Conservation (phyloP, 1,140 invertebrate species). For the Mamestra configurata region DNA sequence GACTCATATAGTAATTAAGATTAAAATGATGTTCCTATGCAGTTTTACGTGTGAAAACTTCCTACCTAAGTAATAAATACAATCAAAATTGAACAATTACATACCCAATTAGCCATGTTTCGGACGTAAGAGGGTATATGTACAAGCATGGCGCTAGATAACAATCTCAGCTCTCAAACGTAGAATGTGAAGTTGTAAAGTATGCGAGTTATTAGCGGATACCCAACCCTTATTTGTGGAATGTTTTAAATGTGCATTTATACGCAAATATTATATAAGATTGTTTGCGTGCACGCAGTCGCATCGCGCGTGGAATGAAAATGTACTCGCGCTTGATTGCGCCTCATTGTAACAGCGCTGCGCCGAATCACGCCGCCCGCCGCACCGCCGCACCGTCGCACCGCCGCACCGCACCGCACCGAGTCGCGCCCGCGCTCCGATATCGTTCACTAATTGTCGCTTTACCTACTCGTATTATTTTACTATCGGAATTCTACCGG, state of each 20-base stretch:
- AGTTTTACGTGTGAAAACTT: slow-evolving; percentile 19
- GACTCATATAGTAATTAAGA: slow-evolving; percentile 24
- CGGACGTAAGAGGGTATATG: slow-evolving; percentile 16
- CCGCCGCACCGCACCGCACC: slow-evolving; percentile 7
- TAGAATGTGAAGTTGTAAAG: slow-evolving; percentile 59
- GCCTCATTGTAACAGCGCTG: slow-evolving; percentile 48
- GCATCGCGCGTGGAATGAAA: slow-evolving; percentile 70
- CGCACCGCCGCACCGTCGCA: not conserved
- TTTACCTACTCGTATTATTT: slow-evolving; percentile 37
- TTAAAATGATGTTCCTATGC: slow-evolving; percentile 26
- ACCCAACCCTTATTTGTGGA: slow-evolving; percentile 78
- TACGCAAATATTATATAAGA: slow-evolving; percentile 74
- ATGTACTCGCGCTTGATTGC: slow-evolving; percentile 67
- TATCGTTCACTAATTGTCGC: slow-evolving; percentile 31
- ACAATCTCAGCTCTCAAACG: slow-evolving; percentile 44
- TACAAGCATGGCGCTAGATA: slow-evolving; percentile 35
- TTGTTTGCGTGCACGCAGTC: slow-evolving; percentile 67
- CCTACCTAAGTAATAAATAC: slow-evolving; percentile 15
- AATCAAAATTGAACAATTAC: slow-evolving; percentile 29
- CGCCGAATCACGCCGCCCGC: too few relatives aligned
- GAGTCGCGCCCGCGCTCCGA: not conserved
- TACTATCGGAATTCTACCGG: slow-evolving; percentile 29
- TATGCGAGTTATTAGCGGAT: slow-evolving; percentile 65
- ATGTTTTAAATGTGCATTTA: slow-evolving; percentile 66
- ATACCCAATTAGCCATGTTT: slow-evolving; percentile 21